A percentile compares a stretch with the other conserved stretches of the same genome.
Conservation (phyloP, 1,140 invertebrate genomes). For the Drosophila grimshawi region DNA sequence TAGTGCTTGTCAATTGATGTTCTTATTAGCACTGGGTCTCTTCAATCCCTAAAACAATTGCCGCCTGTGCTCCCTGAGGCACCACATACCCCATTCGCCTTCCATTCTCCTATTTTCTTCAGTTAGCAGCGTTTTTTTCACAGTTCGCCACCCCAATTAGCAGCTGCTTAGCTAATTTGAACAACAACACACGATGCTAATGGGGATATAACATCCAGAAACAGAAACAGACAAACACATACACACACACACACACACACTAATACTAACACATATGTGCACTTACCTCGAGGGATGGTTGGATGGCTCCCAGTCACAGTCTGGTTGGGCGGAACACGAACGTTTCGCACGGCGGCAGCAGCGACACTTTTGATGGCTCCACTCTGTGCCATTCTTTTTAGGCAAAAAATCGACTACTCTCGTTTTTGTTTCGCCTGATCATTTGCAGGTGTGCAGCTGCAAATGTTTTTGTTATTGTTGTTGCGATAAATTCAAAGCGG, state of each 20-base stretch:
- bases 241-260: conserved; percentile 3
- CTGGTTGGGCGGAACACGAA: conserved; percentile 14
- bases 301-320: conserved; percentile 29
- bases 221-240: conserved; percentile 28
- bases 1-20: background rate
- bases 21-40: conserved; percentile 2
- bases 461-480: conserved; percentile 15
- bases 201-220: conserved; percentile 50
- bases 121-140: conserved; percentile 43
- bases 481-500: conserved; percentile 8
- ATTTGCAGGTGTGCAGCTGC: conserved; percentile 23
- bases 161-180: conserved; percentile 60
- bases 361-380: conserved; percentile 18
- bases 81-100: background rate
- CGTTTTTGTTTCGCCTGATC: conserved; percentile 31
- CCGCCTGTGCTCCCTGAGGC: background rate
- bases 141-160: conserved; percentile 56
- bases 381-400: conserved; percentile 36
- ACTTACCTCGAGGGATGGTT: conserved; percentile 60
- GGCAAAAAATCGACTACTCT: conserved; percentile 17
- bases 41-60: conserved; percentile 10
- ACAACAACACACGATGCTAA: conserved; percentile 52
- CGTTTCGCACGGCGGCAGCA: conserved; percentile 12
- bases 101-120: background rate
- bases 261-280: conserved; percentile 6